Evolutionary conservation across 2,888 invertebrate genomes (phyloP).

Genomic region (Drosophila tanythrix): DNA sequence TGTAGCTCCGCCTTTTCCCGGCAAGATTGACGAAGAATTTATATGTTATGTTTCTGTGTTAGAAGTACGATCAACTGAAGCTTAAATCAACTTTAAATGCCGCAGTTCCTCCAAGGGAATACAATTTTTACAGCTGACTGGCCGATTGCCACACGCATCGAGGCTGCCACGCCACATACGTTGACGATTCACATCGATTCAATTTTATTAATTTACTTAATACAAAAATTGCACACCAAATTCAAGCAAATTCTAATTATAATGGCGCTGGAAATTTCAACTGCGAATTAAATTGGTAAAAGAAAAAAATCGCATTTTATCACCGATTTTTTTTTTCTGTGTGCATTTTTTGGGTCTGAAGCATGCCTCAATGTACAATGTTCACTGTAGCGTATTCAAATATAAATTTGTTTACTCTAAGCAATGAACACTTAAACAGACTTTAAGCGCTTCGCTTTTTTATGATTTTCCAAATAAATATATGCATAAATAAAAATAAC

Average conservation of each 20-base stretch:
- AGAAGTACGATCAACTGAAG: neutral
- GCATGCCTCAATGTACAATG: conserved; percentile 5
- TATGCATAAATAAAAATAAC: conserved; percentile 43
- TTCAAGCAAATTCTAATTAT: neutral
- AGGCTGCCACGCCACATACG: neutral
- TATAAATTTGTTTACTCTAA: conserved; percentile 62
- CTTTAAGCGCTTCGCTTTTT: conserved; percentile 71
- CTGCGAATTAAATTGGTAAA: neutral
- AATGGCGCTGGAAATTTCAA: neutral
- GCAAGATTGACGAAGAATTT: neutral
- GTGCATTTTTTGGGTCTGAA: neutral
- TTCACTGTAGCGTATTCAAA: conserved; percentile 21
- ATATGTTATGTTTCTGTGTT: neutral
- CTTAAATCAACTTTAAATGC: neutral
- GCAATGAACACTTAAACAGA: conserved; percentile 74
- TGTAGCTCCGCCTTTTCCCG: neutral
- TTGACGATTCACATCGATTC: neutral
- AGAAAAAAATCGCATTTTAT: neutral
- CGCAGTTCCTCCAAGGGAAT: neutral
- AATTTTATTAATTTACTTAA: neutral
- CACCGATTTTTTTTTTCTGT: neutral
- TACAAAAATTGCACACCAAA: neutral
- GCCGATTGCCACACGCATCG: neutral
- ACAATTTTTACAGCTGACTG: neutral
- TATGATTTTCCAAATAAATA: conserved; percentile 73